These are phyloP conservation scores for Mesorhabditis belari DNA, from an alignment of 2,888 invertebrate genomes.

Conservation along the genomic window DNA sequence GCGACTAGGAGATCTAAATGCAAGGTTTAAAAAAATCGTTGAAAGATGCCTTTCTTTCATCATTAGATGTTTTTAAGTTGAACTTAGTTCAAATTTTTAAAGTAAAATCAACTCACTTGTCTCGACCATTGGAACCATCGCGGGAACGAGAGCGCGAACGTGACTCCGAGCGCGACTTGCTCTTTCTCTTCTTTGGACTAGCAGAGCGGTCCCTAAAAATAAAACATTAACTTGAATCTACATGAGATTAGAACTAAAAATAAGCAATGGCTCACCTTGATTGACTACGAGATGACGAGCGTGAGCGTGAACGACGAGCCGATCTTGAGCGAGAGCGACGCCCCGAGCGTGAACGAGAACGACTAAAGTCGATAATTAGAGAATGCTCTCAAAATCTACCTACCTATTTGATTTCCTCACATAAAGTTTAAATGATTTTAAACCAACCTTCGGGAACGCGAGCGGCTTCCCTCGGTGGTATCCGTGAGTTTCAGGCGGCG, in stretches of 20 bases:
- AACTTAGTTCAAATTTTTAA: no score
- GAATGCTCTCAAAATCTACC: no score
- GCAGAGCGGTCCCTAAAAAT: not conserved
- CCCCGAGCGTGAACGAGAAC: conserved; percentile 5
- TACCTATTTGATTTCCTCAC: not conserved
- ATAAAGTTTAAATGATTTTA: not conserved
- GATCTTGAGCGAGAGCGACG: conserved; percentile 2
- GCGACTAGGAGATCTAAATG: no score
- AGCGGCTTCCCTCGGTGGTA: conserved; percentile 60
- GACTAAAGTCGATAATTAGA: not conserved
- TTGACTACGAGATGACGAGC: no score
- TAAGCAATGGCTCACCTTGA: no score
- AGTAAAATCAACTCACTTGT: no score
- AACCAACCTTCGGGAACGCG: conserved; percentile 2
- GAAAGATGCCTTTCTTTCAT: no score
- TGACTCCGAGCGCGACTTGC: not conserved
- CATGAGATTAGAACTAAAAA: no score
- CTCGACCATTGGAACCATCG: no score
- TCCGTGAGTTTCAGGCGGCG: conserved; percentile 83
- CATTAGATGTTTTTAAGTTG: no score
- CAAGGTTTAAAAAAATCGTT: no score
- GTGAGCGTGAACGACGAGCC: not conserved
- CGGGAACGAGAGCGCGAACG: not conserved
- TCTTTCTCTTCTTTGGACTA: not conserved
- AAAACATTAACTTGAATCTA: no score